These are phyloP conservation scores for Atethmia centrago DNA, from an alignment of 2,888 invertebrate genomes.

Conservation along the genomic window DNA sequence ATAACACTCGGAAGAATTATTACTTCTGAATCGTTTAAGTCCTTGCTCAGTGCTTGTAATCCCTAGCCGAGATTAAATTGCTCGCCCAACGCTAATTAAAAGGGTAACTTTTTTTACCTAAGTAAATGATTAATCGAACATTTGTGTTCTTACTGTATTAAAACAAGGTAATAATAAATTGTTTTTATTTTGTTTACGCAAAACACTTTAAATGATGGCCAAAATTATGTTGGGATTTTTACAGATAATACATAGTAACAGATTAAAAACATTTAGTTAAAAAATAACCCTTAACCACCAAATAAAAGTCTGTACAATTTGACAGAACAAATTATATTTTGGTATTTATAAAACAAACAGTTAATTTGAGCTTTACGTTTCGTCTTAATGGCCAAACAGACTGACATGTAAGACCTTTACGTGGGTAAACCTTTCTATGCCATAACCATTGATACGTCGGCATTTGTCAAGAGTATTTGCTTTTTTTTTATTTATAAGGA, in stretches of 20 bases:
- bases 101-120: constrained; percentile 85
- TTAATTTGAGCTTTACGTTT: not conserved
- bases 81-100: constrained; percentile 87
- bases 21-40: constrained; percentile 90
- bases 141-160: constrained; percentile 66
- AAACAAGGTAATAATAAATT: constrained; percentile 59
- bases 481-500: constrained; percentile 28
- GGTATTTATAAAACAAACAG: constrained; percentile 14
- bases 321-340: constrained; percentile 30
- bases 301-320: constrained; percentile 8
- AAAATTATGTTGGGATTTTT: constrained; percentile 37
- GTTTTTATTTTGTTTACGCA: constrained; percentile 45
- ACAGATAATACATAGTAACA: not conserved
- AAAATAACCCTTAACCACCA: not conserved
- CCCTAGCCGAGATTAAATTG: constrained; percentile 87
- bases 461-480: constrained; percentile 31
- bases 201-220: constrained; percentile 19
- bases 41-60: constrained; percentile 88
- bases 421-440: constrained; percentile 5
- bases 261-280: not conserved
- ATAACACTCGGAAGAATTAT: constrained; percentile 89
- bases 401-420: constrained; percentile 35
- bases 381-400: not conserved
- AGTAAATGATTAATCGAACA: constrained; percentile 84
- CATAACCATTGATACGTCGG: constrained; percentile 32